Base-by-base conservation (phyloP, 2,113 vertebrate species). In the Dicaeum eximium region DNA sequence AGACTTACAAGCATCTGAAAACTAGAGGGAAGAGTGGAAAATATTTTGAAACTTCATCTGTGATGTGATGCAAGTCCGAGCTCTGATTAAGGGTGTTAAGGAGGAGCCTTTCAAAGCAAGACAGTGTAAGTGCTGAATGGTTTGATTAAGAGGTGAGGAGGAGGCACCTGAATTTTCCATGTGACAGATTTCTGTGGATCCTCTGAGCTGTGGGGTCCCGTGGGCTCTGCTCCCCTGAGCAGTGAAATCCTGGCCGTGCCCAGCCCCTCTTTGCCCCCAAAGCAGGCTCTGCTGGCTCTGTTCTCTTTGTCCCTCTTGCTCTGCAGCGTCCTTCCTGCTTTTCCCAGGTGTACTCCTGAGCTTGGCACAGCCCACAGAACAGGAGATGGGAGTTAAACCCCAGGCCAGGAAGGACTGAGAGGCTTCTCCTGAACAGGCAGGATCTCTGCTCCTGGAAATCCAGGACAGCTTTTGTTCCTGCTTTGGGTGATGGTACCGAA, bases 21-120 rank as follows among this genome's bases (percentile, higher is more conserved):
- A 71, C 66, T 56, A 77, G 74, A 80, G 71, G 78, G 62, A 88
- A 70, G 87, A 77, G 90, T 86, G 87, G 93, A 91, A 96, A 94
- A 77, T 56, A 91, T 94, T 94, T 85, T 42, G 82, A 85, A 92
- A 90, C 45, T 69, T 94, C 64, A 83, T 44, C 85, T 58, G 40
- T 56, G 78, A 42, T 60, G 21, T 64, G 83, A 62, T 53, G 58
- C 84, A 85, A 93, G 44, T 19, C n/a, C 8, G 11, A 21, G 60
- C 37, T 89, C 53, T 90, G 89, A 65, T 65, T 31, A 17, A 37
- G 83, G 24, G 13, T 61, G 42, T 37, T 56, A 50, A 50, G 40
- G 53, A 50, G 72, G 24, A 60, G 30, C 30, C 18, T 47, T 72
- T 38, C 58, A 47, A 38, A 77, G 57, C 48, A 35, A 20, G n/a